These are phyloP conservation scores for Ryuthela nishihirai DNA, from an alignment of 2,888 invertebrate genomes.

Conservation along the genomic window DNA sequence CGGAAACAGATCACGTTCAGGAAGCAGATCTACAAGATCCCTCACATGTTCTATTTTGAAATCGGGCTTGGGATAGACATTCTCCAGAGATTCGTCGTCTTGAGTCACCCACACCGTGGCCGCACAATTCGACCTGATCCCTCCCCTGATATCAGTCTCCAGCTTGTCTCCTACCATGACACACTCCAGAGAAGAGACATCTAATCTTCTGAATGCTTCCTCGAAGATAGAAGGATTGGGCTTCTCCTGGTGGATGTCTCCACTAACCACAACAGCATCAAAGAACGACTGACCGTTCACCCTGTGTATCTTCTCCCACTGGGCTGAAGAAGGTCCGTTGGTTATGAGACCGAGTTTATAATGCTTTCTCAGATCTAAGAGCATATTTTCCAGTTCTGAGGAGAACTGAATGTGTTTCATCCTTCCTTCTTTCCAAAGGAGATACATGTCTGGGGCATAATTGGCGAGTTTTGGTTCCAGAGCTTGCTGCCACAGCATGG, in stretches of 20 bases:
- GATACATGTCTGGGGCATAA: slow-evolving; percentile 67
- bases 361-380: slow-evolving; percentile 60
- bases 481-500: slow-evolving; percentile 70
- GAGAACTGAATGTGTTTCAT: slow-evolving; percentile 69
- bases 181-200: slow-evolving; percentile 69
- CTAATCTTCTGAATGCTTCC: slow-evolving; percentile 67
- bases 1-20: slow-evolving; percentile 14
- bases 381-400: slow-evolving; percentile 64
- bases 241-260: slow-evolving; percentile 81
- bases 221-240: slow-evolving; percentile 78
- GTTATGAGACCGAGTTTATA: slow-evolving; percentile 77
- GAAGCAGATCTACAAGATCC: slow-evolving; percentile 34
- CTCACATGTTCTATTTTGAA: slow-evolving; percentile 28
- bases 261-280: slow-evolving; percentile 59
- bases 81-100: slow-evolving; percentile 14
- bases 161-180: slow-evolving; percentile 85
- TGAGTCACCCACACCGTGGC: slow-evolving; percentile 75
- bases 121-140: slow-evolving; percentile 68
- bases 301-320: slow-evolving; percentile 76
- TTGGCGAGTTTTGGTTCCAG: slow-evolving; percentile 68
- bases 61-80: slow-evolving; percentile 32
- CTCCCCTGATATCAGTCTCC: slow-evolving; percentile 82
- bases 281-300: slow-evolving; percentile 41
- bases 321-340: slow-evolving; percentile 78
- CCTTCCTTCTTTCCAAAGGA: slow-evolving; percentile 72